A percentile compares a stretch with the other conserved stretches of the same genome.
Conservation (phyloP, 1,140 invertebrate species). For the Drosophila carrolli region DNA sequence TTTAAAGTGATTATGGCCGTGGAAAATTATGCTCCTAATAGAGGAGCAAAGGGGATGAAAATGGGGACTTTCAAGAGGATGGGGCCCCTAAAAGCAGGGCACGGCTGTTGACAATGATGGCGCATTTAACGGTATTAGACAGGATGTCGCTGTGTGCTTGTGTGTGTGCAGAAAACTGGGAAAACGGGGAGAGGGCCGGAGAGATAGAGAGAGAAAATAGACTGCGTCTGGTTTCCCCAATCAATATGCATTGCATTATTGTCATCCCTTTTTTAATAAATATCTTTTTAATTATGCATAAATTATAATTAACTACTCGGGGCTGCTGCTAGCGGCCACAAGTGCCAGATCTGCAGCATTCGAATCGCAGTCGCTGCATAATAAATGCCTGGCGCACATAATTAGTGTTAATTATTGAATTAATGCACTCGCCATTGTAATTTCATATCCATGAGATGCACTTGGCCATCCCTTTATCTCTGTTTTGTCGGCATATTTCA, state of each 20-base stretch:
- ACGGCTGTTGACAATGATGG: slow-evolving; percentile 53
- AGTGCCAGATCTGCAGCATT: slow-evolving; percentile 16
- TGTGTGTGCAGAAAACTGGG: slow-evolving; percentile 4
- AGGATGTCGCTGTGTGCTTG: slow-evolving; percentile 23
- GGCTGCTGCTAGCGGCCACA: slow-evolving; percentile 20
- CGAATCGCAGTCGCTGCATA: slow-evolving; percentile 37
- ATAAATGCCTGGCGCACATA: slow-evolving; percentile 66
- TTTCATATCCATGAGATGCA: slow-evolving; percentile 43
- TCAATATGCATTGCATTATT: slow-evolving; percentile 50
- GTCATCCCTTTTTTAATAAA: slow-evolving; percentile 56
- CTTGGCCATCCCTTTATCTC: slow-evolving; percentile 6
- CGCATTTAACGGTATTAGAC: slow-evolving; percentile 51
- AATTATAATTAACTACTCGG: slow-evolving; percentile 64
- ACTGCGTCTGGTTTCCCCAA: slow-evolving; percentile 8
- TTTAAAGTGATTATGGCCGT: slow-evolving; percentile 74
- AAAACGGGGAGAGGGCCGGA: neutral
- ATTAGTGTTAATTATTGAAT: slow-evolving; percentile 78
- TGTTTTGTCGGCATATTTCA: slow-evolving; percentile 16
- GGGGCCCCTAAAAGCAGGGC: slow-evolving; percentile 30
- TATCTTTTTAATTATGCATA: slow-evolving; percentile 65
- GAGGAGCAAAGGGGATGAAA: slow-evolving; percentile 5
- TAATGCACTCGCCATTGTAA: slow-evolving; percentile 73
- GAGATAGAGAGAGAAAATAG: neutral
- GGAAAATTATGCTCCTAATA: slow-evolving; percentile 63
- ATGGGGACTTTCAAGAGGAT: neutral